These are phyloP conservation scores for Asarcornis scutulata DNA, from an alignment of 2,113 vertebrate species.

Conservation along the genomic window DNA sequence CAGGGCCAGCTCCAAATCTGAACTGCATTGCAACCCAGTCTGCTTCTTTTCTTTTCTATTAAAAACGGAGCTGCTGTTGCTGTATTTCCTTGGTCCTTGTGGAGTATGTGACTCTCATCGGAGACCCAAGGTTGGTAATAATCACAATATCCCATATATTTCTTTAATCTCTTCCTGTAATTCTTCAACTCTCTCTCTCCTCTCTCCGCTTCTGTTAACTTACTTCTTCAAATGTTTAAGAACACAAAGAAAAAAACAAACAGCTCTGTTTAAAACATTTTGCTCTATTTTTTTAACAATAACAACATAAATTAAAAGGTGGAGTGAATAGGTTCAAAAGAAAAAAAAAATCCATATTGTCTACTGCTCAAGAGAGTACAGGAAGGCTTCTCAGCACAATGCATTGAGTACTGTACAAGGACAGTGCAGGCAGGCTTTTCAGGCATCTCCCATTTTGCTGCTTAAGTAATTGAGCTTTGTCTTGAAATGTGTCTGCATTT, in stretches of 20 bases:
- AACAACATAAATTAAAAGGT: not conserved
- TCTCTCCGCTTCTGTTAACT: not conserved
- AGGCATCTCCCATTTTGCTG: not conserved
- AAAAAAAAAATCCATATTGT: not conserved
- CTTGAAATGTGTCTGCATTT: not conserved
- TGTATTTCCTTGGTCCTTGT: fast-evolving
- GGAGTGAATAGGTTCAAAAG: not conserved
- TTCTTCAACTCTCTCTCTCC: not conserved
- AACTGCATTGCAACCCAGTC: not conserved
- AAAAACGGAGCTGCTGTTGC: not conserved
- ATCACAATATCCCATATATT: not conserved
- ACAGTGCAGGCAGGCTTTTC: not conserved
- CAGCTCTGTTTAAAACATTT: not conserved
- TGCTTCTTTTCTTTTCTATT: not conserved
- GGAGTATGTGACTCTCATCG: not conserved
- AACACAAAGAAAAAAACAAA: not conserved
- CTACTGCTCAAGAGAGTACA: not conserved
- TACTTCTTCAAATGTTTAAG: not conserved
- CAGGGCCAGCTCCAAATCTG: not conserved
- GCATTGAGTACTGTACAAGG: not conserved
- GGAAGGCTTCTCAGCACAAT: not conserved
- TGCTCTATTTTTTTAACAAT: not conserved
- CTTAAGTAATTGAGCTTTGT: not conserved
- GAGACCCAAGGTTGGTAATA: not conserved
- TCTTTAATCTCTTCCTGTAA: not conserved